Conservation (phyloP, 2,113 vertebrate genomes). For the Equus quagga region DNA sequence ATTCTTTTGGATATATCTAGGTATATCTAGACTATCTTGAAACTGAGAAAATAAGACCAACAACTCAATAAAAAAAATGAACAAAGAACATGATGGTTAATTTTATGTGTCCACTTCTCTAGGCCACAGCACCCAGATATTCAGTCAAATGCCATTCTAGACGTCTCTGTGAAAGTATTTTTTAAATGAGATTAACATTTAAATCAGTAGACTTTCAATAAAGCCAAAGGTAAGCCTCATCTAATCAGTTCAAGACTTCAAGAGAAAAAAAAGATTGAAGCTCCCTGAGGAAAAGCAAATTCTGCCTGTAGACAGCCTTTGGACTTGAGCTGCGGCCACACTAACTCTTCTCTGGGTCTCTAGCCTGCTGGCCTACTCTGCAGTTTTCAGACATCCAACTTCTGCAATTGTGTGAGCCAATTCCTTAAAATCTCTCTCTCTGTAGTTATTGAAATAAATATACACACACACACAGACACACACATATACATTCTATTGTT, state of each 20-base stretch:
- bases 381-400: background rate
- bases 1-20: too few relatives aligned
- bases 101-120: background rate
- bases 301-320: background rate
- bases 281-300: background rate
- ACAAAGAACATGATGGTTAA: background rate
- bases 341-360: background rate
- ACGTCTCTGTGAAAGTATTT: background rate
- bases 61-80: background rate
- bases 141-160: background rate
- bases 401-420: background rate
- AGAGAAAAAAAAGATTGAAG: background rate
- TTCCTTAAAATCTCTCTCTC: background rate
- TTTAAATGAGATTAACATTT: background rate
- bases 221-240: background rate
- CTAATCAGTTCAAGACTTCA: background rate
- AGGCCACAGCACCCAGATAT: background rate
- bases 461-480: background rate
- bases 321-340: background rate
- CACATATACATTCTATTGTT: background rate
- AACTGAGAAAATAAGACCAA: background rate
- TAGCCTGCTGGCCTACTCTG: background rate
- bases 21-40: background rate
- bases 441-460: background rate
- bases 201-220: background rate